phyloP scores from a whole-genome alignment of 2,797 vertebrate genomes.

The Lates japonicus region DNA sequence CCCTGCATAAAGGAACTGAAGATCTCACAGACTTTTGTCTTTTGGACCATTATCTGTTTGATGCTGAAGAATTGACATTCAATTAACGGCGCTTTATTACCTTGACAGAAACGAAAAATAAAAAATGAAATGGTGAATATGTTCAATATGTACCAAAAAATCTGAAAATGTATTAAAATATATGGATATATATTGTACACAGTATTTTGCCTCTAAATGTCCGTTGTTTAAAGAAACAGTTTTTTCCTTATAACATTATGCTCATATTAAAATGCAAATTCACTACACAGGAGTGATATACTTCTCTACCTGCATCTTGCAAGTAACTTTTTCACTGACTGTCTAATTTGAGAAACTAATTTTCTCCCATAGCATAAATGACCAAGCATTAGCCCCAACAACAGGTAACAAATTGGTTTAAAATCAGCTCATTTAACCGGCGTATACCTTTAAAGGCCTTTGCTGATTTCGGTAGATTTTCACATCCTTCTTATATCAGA shows the following conservation, averaged over 20 bases:
- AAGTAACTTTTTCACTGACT: constrained; percentile 19
- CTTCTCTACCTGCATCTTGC: constrained; percentile 33
- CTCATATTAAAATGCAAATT: constrained; percentile 55
- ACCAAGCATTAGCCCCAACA: no score
- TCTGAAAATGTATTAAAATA: not conserved
- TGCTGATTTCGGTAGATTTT: constrained; percentile 11
- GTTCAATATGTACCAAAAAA: constrained; percentile 1
- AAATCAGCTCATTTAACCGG: no score
- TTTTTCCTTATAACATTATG: constrained; percentile 20
- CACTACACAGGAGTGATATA: constrained; percentile 10
- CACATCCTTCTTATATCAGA: no score
- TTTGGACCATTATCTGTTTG: no score
- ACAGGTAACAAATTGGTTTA: no score
- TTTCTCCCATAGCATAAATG: constrained; percentile 30
- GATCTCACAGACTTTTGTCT: no score
- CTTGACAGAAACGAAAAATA: no score
- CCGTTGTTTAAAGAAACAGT: constrained; percentile 5
- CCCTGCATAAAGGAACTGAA: no score
- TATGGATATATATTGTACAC: not conserved
- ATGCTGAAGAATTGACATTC: no score
- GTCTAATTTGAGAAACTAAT: constrained; percentile 35
- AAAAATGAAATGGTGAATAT: constrained; percentile 7
- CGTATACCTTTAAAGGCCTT: no score
- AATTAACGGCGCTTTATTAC: no score
- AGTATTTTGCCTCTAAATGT: constrained; percentile 4